These are phyloP conservation scores for Psilopogon haemacephalus DNA, from an alignment of 2,113 vertebrate species.

Conservation along the genomic window DNA sequence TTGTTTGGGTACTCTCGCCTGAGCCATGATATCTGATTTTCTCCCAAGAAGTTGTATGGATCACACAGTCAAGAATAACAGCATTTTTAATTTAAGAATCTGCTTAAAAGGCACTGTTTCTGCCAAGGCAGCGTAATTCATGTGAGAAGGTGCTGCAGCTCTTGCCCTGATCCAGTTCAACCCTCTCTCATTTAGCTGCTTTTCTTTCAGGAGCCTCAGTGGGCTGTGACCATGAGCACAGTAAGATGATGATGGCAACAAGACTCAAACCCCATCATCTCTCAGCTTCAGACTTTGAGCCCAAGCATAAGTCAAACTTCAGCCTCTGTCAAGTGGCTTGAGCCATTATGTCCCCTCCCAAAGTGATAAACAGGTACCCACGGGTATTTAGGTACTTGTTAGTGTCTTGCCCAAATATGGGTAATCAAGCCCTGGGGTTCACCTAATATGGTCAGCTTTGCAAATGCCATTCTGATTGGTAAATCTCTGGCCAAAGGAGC, in stretches of 20 bases:
- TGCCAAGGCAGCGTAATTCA: conserved; percentile 27
- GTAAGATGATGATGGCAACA: conserved; percentile 55
- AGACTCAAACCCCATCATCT: background rate
- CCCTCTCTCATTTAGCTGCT: background rate
- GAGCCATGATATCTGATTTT: background rate
- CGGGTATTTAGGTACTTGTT: too few species aligned
- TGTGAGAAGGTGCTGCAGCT: background rate
- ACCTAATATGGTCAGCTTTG: too few species aligned
- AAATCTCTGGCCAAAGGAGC: too few species aligned
- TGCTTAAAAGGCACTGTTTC: conserved; percentile 3
- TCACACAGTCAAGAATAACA: background rate
- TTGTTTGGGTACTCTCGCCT: background rate
- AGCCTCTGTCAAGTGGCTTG: background rate
- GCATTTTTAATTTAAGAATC: background rate
- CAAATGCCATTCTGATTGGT: too few species aligned
- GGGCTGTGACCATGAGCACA: background rate
- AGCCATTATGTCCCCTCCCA: too few species aligned
- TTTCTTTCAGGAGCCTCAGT: conserved; percentile 9
- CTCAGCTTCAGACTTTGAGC: background rate
- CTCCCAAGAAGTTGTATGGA: accelerated
- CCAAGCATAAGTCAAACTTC: conserved; percentile 4
- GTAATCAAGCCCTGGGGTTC: too few species aligned
- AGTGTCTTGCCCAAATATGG: too few species aligned
- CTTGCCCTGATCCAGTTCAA: background rate
- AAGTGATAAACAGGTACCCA: too few species aligned